Evolutionary conservation across 2,113 vertebrate species (phyloP).

Genomic region (Sphaerodactylus townsendi): DNA sequence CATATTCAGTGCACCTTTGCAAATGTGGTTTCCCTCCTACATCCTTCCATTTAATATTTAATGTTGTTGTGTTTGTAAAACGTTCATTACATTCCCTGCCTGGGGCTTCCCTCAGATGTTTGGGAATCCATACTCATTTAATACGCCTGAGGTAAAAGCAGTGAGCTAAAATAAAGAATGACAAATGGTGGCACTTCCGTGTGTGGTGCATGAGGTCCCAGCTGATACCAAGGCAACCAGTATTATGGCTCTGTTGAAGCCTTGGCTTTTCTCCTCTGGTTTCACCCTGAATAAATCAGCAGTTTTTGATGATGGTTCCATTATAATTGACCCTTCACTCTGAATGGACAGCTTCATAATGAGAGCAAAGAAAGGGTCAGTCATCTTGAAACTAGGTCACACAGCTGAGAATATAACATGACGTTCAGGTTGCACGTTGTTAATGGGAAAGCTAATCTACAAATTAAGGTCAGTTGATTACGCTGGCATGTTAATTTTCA

Average conservation of each 20-base stretch:
- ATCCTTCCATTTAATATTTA: slow-evolving; percentile 31
- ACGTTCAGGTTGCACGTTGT: slow-evolving; percentile 30
- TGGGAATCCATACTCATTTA: slow-evolving; percentile 20
- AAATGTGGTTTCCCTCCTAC: neutral
- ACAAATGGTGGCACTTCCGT: neutral
- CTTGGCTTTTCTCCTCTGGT: neutral
- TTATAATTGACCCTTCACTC: slow-evolving; percentile 19
- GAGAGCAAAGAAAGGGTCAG: slow-evolving; percentile 13
- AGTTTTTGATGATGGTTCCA: neutral
- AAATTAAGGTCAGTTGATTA: slow-evolving; percentile 41
- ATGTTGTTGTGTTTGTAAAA: slow-evolving; percentile 5
- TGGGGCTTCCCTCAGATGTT: slow-evolving; percentile 22
- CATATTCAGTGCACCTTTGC: neutral
- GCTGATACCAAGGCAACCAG: slow-evolving; percentile 22
- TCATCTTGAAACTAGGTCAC: slow-evolving; percentile 33
- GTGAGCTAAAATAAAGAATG: slow-evolving; percentile 49
- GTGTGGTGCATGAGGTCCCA: neutral
- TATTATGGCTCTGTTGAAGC: neutral
- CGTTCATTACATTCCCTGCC: slow-evolving; percentile 14
- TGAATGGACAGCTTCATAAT: slow-evolving; percentile 5
- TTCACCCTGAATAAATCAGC: slow-evolving; percentile 26
- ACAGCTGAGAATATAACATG: slow-evolving; percentile 38
- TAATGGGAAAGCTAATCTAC: slow-evolving; percentile 33
- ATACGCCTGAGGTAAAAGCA: slow-evolving; percentile 2
- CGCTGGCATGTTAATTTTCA: slow-evolving; percentile 42